Evolutionary conservation across 37 sponge, comb jelly and placozoan genomes (phyloP), one percentile per base, ranked within the genome.

Genomic region (Agelas oroides): DNA sequence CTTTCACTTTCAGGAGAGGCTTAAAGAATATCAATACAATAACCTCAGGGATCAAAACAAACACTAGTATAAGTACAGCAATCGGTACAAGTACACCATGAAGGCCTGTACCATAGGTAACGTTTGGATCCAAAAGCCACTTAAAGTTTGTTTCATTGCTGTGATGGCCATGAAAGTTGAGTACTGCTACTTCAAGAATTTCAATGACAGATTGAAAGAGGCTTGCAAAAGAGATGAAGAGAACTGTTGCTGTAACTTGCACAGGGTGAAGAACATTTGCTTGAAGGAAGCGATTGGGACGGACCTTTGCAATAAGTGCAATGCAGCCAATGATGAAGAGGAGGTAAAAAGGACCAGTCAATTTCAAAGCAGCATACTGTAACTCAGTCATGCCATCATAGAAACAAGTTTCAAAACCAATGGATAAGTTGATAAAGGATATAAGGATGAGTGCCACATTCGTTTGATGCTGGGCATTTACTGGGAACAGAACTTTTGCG

Each of bases 341-440:
- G 2, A 66, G 30, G 30, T 66, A 66, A 30, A 66, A 30, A 16
- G 67, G 67, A 25, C 17, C 19, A 18, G 33, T 33, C 16, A 66
- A 24, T 33, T 66, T 30, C 1, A 66, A 28, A 30, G 33, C 30
- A 1, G 67, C 24, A 1, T 66, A 34, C 1, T 17, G 33, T 25
- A 27, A 2, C 33, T 30, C 16, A 28, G 30, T 25, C 67, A 66
- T 66, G 24, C 67, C 67, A 66, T 66, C 1, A 66, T 66, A 66
- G 67, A 66, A 66, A 24, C 67, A 66, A 17, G 67, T 66, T 33
- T 66, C 67, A 2, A 66, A 34, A 24, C 67, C 67, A 16, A 66
- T 17, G 67, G 30, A 16, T 25, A 66, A 25, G 28, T 66, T 66
- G 1, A 66, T 1, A 18, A 30, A 66, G 33, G 67, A 66, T 20